These are phyloP conservation scores for Lissocephala sabroskyi DNA, from an alignment of 2,888 invertebrate species.

Conservation along the genomic window DNA sequence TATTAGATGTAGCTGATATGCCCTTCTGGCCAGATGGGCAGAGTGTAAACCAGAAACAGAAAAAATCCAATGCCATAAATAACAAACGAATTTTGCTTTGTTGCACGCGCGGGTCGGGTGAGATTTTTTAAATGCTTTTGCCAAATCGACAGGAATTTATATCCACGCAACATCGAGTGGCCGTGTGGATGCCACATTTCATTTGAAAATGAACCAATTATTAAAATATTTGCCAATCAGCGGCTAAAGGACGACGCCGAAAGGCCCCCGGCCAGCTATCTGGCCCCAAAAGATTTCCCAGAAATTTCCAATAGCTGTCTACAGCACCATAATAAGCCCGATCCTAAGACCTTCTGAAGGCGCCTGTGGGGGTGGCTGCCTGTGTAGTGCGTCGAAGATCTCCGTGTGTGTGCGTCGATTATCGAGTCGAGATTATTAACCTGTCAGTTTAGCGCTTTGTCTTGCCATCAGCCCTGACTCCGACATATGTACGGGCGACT, in stretches of 20 bases:
- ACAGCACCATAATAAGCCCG: slow-evolving; percentile 55
- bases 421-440: slow-evolving; percentile 65
- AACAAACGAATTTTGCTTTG: neutral
- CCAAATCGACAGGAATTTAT: slow-evolving; percentile 47
- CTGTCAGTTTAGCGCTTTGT: slow-evolving; percentile 62
- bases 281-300: slow-evolving; percentile 14
- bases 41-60: too few relatives aligned
- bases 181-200: slow-evolving; percentile 39
- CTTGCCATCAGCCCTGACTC: slow-evolving; percentile 22
- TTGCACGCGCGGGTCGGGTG: neutral
- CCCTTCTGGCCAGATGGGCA: too few relatives aligned
- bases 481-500: too few relatives aligned
- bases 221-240: slow-evolving; percentile 61
- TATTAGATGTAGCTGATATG: too few relatives aligned
- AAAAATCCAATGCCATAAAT: too few relatives aligned
- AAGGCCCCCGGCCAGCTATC: too few relatives aligned
- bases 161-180: slow-evolving; percentile 1
- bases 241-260: slow-evolving; percentile 1
- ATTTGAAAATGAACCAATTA: slow-evolving; percentile 49
- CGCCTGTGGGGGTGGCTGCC: neutral
- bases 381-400: too few relatives aligned
- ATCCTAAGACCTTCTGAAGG: neutral
- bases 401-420: slow-evolving; percentile 40
- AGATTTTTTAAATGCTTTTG: slow-evolving; percentile 16
- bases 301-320: slow-evolving; percentile 61